Base-by-base conservation (phyloP, 2,797 vertebrate species). In the Columba guinea region DNA sequence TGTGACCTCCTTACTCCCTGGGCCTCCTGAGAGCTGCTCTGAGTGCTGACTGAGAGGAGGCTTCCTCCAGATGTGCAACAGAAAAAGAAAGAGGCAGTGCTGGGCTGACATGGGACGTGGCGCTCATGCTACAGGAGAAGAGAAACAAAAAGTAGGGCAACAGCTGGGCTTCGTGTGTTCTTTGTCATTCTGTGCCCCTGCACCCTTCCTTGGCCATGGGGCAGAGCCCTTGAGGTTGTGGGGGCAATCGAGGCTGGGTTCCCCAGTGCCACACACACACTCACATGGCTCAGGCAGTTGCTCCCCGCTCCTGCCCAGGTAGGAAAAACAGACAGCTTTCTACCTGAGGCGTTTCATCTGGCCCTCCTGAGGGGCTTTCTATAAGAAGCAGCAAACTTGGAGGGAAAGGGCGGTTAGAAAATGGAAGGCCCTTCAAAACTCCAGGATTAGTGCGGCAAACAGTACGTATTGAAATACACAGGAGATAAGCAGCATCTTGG, bases 11-110 rank as follows among this genome's bases (percentile, higher is more conserved):
- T 3, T 11, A 9, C 8, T 53, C 28, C 22, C 26, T 55, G 49
- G 44, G 39, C 28, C 23, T 53, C 22, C 15, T 0, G 0, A 22
- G 16, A 2, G 28, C 32, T 80, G 46, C 26, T 46, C 11, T 2
- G 4, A 63, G 4, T 1, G 11, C n/a, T 32, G n/a, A 2, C 22
- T 48, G 17, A 23, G 17, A 77, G 22, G 8, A 62, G 34, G n/a
- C 44, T n/a, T 39, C 4, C n/a, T 52, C 17, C 13, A 28, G 24
- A 4, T 39, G 55, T 35, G 19, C 7, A 7, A 3, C 5, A 2
- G 28, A 20, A 83, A 76, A 67, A 11, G 16, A 51, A 51, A 59
- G 10, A 37, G 8, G 9, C n/a, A 35, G 11, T 34, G 7, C 7
- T 71, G 22, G 17, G 11, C n/a, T 89, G 26, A 12, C 11, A 8